A percentile compares a stretch with the other conserved stretches of the same genome.
These are phyloP conservation scores for Argopecten irradians DNA, from an alignment of 1,140 invertebrate genomes.

Conservation along the genomic window DNA sequence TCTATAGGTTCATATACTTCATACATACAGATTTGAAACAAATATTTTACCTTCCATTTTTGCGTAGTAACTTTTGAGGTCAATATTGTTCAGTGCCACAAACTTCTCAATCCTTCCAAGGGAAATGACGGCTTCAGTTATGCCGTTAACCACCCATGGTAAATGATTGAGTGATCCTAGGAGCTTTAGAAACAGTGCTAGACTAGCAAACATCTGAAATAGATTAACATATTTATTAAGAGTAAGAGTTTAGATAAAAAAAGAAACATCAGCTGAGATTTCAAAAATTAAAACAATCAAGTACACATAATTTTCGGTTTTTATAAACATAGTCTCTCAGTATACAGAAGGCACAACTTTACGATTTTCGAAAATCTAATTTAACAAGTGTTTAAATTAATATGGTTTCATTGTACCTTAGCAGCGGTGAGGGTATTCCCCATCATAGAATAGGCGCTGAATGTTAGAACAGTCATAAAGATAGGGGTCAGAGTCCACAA, in stretches of 20 bases:
- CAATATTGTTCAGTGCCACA: not conserved
- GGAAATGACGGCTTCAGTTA: not conserved
- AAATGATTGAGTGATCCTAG: not conserved
- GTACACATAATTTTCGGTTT: no score
- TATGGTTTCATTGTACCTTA: not conserved
- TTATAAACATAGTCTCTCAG: no score
- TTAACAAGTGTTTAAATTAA: no score
- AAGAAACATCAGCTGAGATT: no score
- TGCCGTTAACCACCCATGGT: not conserved
- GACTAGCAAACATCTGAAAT: not conserved
- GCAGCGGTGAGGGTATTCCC: not conserved
- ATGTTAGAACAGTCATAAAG: not conserved
- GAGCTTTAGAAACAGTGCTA: not conserved
- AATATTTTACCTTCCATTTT: not conserved
- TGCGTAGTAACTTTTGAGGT: not conserved
- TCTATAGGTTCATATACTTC: not conserved
- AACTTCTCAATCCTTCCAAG: not conserved
- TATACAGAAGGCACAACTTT: no score
- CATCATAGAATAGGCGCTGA: not conserved
- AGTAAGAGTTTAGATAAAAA: no score
- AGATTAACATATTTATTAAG: not conserved
- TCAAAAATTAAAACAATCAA: no score
- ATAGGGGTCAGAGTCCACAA: slow-evolving; percentile 14
- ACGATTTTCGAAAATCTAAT: no score
- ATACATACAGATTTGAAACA: not conserved